phyloP scores from a whole-genome alignment of 1,140 invertebrate species.

The Drosophila dunni region DNA sequence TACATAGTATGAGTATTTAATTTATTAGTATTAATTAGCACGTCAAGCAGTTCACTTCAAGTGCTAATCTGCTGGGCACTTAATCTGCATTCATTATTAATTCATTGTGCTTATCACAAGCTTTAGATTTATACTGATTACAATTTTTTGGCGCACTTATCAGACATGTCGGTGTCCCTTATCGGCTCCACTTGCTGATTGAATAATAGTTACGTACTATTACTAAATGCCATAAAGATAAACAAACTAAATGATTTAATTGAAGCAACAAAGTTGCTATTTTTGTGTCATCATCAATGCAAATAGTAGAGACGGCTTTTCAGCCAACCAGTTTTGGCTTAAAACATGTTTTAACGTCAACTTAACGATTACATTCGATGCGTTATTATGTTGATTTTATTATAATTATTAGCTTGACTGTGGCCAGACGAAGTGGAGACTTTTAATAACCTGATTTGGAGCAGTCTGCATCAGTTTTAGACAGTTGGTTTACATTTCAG shows the following conservation, averaged over 20 bases:
- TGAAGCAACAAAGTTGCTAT: too few species aligned
- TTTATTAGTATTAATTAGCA: conserved; percentile 55
- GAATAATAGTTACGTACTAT: too few species aligned
- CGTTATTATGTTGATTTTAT: neutral
- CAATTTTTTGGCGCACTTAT: neutral
- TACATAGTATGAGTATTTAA: conserved; percentile 14
- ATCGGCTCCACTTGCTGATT: neutral
- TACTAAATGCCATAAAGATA: too few species aligned
- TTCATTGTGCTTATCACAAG: neutral
- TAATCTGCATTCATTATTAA: neutral
- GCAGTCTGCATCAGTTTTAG: neutral
- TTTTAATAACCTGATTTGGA: neutral
- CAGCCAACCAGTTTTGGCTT: conserved; percentile 53
- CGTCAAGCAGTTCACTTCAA: neutral
- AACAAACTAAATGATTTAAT: too few species aligned
- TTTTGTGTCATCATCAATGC: neutral
- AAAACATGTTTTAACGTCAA: conserved; percentile 42
- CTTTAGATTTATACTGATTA: neutral
- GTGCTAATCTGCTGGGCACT: neutral
- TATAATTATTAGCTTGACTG: neutral
- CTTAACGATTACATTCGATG: conserved; percentile 46
- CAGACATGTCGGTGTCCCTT: conserved; percentile 11
- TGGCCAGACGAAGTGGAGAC: conserved; percentile 8
- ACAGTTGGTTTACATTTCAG: neutral
- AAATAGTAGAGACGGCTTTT: conserved; percentile 31